Percentiles rank a stretch among this genome's conserved stretches.
These are phyloP conservation scores for Takifugu ocellatus DNA, from an alignment of 2,797 vertebrate genomes.

Conservation along the genomic window DNA sequence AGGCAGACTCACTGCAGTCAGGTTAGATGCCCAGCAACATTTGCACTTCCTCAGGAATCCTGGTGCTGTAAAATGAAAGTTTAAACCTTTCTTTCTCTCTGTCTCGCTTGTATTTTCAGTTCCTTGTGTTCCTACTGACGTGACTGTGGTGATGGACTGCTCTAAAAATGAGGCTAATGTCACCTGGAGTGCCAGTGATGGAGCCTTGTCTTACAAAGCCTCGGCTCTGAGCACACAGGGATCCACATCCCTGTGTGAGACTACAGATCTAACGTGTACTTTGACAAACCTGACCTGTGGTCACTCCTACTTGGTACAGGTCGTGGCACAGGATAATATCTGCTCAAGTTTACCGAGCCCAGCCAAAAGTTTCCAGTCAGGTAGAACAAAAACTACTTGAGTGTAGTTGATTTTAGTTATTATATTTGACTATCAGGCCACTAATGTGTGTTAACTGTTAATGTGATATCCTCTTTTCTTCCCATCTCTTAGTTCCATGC, in stretches of 20 bases:
- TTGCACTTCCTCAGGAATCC: neutral
- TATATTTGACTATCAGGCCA: neutral
- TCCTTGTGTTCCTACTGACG: constrained; percentile 72
- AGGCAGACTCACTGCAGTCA: constrained; percentile 54
- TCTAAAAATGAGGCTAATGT: constrained; percentile 55
- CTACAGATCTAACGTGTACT: constrained; percentile 34
- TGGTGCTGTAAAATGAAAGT: neutral
- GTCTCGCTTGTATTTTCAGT: constrained; percentile 45
- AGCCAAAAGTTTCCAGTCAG: constrained; percentile 55
- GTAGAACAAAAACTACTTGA: constrained; percentile 45
- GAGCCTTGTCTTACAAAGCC: constrained; percentile 65
- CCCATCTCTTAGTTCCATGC: constrained; percentile 72
- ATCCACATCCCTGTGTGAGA: constrained; percentile 45
- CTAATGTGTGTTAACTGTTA: neutral
- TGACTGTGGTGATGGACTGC: constrained; percentile 62
- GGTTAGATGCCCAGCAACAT: constrained; percentile 51
- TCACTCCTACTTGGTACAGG: constrained; percentile 58
- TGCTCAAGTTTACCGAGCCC: constrained; percentile 74
- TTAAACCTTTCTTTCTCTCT: neutral
- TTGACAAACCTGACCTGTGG: constrained; percentile 70
- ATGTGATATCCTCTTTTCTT: neutral
- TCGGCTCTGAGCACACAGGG: constrained; percentile 37
- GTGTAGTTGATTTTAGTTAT: neutral
- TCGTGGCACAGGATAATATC: constrained; percentile 62
- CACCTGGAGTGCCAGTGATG: constrained; percentile 67